phyloP scores from a whole-genome alignment of 2,113 vertebrate genomes.

The Jacana jacana region DNA sequence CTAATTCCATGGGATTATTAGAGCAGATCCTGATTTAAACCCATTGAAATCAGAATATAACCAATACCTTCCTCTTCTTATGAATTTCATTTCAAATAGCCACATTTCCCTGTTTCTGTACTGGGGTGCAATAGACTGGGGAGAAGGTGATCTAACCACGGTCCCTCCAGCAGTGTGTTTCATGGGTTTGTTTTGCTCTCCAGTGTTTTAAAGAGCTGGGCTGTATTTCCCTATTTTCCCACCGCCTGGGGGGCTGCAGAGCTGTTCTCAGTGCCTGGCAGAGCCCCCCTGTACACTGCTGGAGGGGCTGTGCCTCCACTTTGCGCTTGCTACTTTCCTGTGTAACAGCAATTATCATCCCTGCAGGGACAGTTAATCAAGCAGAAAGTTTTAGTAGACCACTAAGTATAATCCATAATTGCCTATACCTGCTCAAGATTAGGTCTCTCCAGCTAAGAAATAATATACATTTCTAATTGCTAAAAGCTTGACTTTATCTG shows the following conservation, averaged over 20 bases:
- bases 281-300: neutral
- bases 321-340: neutral
- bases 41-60: neutral
- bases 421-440: neutral
- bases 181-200: neutral
- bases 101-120: neutral
- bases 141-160: neutral
- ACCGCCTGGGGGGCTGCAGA: neutral
- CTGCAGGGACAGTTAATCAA: constrained; percentile 25
- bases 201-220: neutral
- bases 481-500: neutral
- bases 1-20: neutral
- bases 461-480: neutral
- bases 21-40: neutral
- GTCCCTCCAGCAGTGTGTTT: neutral
- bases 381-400: constrained; percentile 22
- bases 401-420: constrained; percentile 34
- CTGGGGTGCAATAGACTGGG: neutral
- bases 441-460: neutral
- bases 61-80: neutral
- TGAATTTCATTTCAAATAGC: neutral
- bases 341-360: constrained; percentile 44
- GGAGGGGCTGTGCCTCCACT: neutral
- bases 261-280: neutral
- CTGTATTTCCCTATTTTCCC: neutral